phyloP scores from a whole-genome alignment of 2,113 vertebrate species.

The Urocitellus parryii region DNA sequence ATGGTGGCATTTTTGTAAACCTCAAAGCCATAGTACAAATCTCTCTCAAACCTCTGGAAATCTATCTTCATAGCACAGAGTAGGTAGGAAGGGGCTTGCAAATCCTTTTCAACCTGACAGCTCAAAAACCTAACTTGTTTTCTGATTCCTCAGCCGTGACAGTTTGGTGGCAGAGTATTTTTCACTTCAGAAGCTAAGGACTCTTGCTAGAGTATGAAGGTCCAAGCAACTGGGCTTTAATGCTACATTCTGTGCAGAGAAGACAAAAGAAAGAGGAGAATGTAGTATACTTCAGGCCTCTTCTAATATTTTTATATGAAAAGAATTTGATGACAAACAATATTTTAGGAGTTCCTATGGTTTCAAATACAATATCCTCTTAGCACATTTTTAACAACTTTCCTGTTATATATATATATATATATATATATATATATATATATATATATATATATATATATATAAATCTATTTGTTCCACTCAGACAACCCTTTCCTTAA shows the following conservation, averaged over 20 bases:
- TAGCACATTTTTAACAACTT: slow-evolving; percentile 31
- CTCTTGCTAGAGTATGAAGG: slow-evolving; percentile 38
- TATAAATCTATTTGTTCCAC: slow-evolving; percentile 38
- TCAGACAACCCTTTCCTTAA: slow-evolving; percentile 3
- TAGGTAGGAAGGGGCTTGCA: slow-evolving; percentile 68
- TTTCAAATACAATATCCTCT: slow-evolving; percentile 41
- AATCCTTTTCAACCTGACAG: slow-evolving; percentile 78
- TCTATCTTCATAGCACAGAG: slow-evolving; percentile 67
- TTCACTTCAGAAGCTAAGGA: slow-evolving; percentile 67
- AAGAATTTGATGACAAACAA: slow-evolving; percentile 52
- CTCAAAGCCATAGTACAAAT: slow-evolving; percentile 80
- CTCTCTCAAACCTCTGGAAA: slow-evolving; percentile 76
- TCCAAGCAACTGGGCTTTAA: slow-evolving; percentile 10
- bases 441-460: not conserved
- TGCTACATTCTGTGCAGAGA: not conserved
- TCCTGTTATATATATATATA: not conserved
- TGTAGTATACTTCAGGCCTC: not conserved
- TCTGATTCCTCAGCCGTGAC: slow-evolving; percentile 79
- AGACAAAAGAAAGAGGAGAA: slow-evolving; percentile 48
- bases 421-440: too few species aligned
- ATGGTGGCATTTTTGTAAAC: slow-evolving; percentile 81
- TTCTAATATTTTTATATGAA: slow-evolving; percentile 42
- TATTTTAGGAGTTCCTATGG: not conserved
- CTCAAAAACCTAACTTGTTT: slow-evolving; percentile 81
- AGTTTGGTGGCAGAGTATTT: slow-evolving; percentile 77